These are phyloP conservation scores for Phylloscopus trochilus DNA, from an alignment of 2,113 vertebrate genomes.

Conservation along the genomic window DNA sequence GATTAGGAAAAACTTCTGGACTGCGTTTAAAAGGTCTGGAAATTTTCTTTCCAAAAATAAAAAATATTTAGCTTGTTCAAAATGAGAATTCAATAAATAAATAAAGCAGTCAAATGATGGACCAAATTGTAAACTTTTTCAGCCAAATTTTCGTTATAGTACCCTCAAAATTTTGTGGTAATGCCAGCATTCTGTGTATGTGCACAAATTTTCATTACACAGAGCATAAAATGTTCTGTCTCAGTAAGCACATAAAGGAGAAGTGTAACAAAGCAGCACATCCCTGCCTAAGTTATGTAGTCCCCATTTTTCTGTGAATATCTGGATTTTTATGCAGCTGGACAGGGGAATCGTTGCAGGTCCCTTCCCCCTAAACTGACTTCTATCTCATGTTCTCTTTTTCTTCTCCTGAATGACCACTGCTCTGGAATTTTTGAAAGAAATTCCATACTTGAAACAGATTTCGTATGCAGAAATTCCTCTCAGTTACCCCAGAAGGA, in stretches of 20 bases:
- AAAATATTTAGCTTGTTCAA: neutral
- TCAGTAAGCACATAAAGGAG: neutral
- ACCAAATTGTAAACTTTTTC: neutral
- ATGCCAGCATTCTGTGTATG: neutral
- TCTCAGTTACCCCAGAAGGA: neutral
- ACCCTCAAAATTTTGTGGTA: neutral
- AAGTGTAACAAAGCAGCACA: neutral
- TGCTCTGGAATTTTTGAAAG: neutral
- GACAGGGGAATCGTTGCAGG: neutral
- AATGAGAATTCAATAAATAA: neutral
- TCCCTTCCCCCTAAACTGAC: neutral
- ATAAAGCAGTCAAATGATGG: neutral
- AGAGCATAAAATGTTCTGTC: neutral
- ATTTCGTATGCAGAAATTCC: neutral
- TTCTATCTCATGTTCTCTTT: neutral
- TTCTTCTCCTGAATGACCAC: neutral
- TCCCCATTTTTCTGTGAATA: neutral
- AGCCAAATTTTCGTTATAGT: neutral
- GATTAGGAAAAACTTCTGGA: neutral
- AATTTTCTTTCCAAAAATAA: neutral
- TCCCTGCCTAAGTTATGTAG: fast-evolving
- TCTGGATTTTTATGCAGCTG: neutral
- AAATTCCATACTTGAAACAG: neutral
- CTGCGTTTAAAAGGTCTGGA: neutral
- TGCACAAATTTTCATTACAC: neutral